Percentiles rank a stretch among this genome's conserved stretches.
Conservation (phyloP, 2,888 invertebrate species). For the Chymomyza fuscimana region DNA sequence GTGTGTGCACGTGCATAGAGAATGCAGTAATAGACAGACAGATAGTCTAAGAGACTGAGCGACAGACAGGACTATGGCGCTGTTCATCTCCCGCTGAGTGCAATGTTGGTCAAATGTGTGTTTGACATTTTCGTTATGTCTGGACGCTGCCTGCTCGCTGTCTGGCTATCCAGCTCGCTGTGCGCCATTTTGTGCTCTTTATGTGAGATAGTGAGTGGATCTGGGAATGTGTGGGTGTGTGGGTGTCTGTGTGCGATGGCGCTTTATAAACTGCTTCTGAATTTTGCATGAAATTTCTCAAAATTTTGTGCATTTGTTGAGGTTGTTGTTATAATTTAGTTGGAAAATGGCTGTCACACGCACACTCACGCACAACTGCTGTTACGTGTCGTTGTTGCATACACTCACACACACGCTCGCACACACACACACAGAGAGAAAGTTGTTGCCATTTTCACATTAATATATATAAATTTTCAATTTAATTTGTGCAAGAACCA, state of each 20-base stretch:
- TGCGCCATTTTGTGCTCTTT: not conserved
- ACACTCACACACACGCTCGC: conserved; percentile 7
- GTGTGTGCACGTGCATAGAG: not conserved
- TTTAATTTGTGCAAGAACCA: conserved; percentile 44
- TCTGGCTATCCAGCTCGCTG: conserved; percentile 7
- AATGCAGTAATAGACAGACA: not conserved
- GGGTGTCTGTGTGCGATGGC: conserved; percentile 21
- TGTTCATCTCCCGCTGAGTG: not conserved
- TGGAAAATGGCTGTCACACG: conserved; percentile 49
- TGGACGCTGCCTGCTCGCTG: conserved; percentile 58
- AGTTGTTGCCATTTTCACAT: conserved; percentile 18
- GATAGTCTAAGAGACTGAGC: no score
- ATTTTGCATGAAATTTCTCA: conserved; percentile 66
- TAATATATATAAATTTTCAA: conserved; percentile 33
- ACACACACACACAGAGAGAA: conserved; percentile 1
- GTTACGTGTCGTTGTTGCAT: not conserved
- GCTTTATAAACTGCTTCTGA: conserved; percentile 47
- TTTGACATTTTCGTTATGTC: conserved; percentile 72
- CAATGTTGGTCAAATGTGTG: conserved; percentile 64
- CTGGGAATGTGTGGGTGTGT: no score
- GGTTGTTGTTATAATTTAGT: conserved; percentile 66
- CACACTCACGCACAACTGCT: conserved; percentile 17
- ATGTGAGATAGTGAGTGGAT: not conserved
- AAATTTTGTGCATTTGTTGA: conserved; percentile 60
- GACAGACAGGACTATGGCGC: not conserved